These are phyloP conservation scores for Apotomis capreana DNA, from an alignment of 2,888 invertebrate genomes.

Conservation along the genomic window DNA sequence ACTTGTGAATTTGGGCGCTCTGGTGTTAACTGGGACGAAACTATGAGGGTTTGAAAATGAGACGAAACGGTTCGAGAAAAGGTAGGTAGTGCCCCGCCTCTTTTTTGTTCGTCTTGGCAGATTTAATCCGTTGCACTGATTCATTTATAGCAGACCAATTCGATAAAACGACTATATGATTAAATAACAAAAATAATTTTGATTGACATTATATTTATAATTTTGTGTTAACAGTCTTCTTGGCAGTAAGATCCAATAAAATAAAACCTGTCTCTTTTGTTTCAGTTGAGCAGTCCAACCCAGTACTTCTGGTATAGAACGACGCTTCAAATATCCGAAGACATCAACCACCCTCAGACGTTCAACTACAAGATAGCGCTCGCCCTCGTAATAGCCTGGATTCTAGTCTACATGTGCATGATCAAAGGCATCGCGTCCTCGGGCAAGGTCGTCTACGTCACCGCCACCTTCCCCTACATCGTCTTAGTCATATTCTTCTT, in stretches of 20 bases:
- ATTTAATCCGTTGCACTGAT: too few species aligned
- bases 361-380: slow-evolving; percentile 97
- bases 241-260: neutral
- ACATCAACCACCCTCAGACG: slow-evolving; percentile 91
- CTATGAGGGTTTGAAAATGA: too few species aligned
- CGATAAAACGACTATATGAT: too few species aligned
- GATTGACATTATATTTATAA: too few species aligned
- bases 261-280: slow-evolving; percentile 53
- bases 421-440: slow-evolving; percentile 98
- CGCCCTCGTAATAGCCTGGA: slow-evolving; percentile 95
- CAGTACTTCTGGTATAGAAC: slow-evolving; percentile 98
- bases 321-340: slow-evolving; percentile 94
- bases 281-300: slow-evolving; percentile 93
- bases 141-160: too few species aligned
- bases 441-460: slow-evolving; percentile 97
- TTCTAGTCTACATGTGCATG: slow-evolving; percentile 97
- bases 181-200: too few species aligned
- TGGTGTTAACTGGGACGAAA: too few species aligned
- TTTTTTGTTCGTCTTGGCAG: too few species aligned
- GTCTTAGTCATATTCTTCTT: slow-evolving; percentile 98
- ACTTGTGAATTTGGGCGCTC: too few species aligned
- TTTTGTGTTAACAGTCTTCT: too few species aligned
- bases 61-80: too few species aligned
- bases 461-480: slow-evolving; percentile 97
- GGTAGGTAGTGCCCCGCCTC: too few species aligned